Conservation (phyloP, 2,888 invertebrate species). For the Drosophila birchii region DNA sequence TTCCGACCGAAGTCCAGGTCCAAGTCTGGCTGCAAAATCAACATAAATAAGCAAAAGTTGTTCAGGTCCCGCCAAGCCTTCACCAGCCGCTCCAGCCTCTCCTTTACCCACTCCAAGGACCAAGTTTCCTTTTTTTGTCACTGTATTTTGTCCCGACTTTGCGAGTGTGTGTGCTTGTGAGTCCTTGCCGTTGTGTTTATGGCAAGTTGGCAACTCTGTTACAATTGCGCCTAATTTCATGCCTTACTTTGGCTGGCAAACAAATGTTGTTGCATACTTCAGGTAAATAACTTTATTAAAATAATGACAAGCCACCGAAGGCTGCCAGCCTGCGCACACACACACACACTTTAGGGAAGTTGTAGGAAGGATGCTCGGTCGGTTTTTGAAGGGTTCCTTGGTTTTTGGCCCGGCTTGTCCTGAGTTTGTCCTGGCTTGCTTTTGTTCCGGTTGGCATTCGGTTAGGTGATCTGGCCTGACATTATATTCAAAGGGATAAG, state of each 20-base stretch:
- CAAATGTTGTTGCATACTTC: slow-evolving; percentile 79
- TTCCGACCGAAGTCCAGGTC: slow-evolving; percentile 69
- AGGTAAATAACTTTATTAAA: slow-evolving; percentile 80
- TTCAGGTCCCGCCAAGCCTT: slow-evolving; percentile 30
- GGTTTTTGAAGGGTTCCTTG: slow-evolving; percentile 15
- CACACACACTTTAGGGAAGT: slow-evolving; percentile 13
- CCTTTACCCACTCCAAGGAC: slow-evolving; percentile 62
- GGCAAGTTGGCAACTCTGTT: slow-evolving; percentile 79
- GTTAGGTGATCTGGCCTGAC: slow-evolving; percentile 25
- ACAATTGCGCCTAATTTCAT: slow-evolving; percentile 80
- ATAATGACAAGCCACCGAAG: slow-evolving; percentile 72
- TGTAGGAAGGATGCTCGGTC: slow-evolving; percentile 32
- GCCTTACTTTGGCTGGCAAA: slow-evolving; percentile 72
- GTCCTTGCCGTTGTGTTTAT: slow-evolving; percentile 62
- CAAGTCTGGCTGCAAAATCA: slow-evolving; percentile 72
- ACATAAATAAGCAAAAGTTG: slow-evolving; percentile 78
- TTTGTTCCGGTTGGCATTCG: slow-evolving; percentile 14
- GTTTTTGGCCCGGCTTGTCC: slow-evolving; percentile 2
- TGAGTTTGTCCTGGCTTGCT: slow-evolving; percentile 8
- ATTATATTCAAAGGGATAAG: slow-evolving; percentile 5
- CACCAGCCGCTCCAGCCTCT: slow-evolving; percentile 10
- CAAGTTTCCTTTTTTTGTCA: slow-evolving; percentile 73
- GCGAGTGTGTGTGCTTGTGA: slow-evolving; percentile 30
- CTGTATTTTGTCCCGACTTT: slow-evolving; percentile 28
- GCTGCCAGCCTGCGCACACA: slow-evolving; percentile 10